Base-by-base conservation (phyloP, 2,888 invertebrate genomes). In the Aricia artaxerxes region DNA sequence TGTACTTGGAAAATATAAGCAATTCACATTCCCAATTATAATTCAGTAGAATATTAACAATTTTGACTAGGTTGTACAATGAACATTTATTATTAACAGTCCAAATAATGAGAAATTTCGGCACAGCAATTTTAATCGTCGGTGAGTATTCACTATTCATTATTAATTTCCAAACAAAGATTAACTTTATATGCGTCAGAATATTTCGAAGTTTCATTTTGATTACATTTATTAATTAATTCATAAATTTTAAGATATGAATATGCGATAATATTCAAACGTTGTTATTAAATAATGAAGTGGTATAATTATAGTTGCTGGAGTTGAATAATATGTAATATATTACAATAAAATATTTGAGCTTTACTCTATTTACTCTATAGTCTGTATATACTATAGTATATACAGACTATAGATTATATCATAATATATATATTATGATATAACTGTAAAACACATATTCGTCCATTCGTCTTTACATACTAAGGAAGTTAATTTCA, bases 61-160 rank as follows among this genome's bases (percentile, higher is more conserved):
- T 35, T 69, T 69, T 5, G 69, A 35, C 35, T 13, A 69, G 13
- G 5, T 69, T 16, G 16, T 69, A 69, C 64, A 31, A 69, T 69
- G 69, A 5, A 38, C 13, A 35, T 69, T 69, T 38, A 38, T 38
- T 69, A 69, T 38, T 69, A 69, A 69, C 35, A 69, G 35, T 38
- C 35, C 13, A 64, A 69, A 69, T 69, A 38, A 69, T 69, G 69
- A 35, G 35, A 69, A 69, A 38, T 69, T 69, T 69, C 13, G 35
- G 35, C 16, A 69, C 69, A 38, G 69, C 69, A 35, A 13, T 69
- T 38, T 38, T 69, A 69, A 69, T 69, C 16, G 38, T 69, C 35
- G 4, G 69, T 69, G 69, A 69, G 69, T 69, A 69, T 69, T 69
- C 13, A 69, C 13, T 69, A 35, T 69, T 69, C 13, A 69, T 35